These are phyloP conservation scores for Felis catus DNA, from an alignment of 2,113 vertebrate species.

Conservation along the genomic window F.catus_Fca126_mat1.0 CM031417.1:7844501-7845000, in stretches of 20 bases:
- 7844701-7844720: background rate
- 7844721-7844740: background rate
- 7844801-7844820: background rate
- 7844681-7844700: background rate
- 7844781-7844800: background rate
- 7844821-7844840: background rate
- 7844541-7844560: no score
- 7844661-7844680: no score
- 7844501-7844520: no score
- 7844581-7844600: no score
- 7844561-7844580: no score
- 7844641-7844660: no score
- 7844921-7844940: background rate
- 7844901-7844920: background rate
- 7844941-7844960: background rate
- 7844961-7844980: background rate
- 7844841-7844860: background rate
- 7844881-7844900: background rate
- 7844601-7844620: no score
- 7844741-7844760: background rate
- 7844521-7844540: no score
- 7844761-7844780: background rate
- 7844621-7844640: no score
- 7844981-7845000: fast-evolving
- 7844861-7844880: background rate